Conservation (phyloP, 2,888 invertebrate species). For the Agrochola litura region DNA sequence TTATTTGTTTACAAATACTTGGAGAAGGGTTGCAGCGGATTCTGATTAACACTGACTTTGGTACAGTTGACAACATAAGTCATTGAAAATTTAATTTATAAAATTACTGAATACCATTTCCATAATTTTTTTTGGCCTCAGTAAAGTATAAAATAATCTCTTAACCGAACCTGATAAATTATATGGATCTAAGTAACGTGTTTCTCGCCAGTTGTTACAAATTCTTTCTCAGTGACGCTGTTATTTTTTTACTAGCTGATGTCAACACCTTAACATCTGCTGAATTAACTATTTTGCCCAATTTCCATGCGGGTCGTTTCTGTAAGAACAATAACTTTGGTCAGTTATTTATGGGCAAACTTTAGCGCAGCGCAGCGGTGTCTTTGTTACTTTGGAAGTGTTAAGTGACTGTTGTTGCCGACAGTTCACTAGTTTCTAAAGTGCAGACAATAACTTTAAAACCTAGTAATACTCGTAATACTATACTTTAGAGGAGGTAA, state of each 20-base stretch:
- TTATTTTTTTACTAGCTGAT: background rate
- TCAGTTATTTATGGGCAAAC: constrained; percentile 8
- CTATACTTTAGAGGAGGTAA: background rate
- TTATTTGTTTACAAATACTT: background rate
- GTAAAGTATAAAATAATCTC: background rate
- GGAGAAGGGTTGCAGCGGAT: background rate
- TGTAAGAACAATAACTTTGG: background rate
- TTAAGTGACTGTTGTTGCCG: background rate
- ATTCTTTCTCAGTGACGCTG: too few relatives aligned
- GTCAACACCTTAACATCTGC: background rate
- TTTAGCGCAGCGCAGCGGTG: background rate
- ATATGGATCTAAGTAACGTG: too few relatives aligned
- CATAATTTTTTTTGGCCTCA: background rate
- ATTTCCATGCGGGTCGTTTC: background rate
- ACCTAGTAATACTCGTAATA: background rate
- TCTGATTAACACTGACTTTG: background rate
- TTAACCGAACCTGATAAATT: background rate
- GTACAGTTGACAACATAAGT: background rate
- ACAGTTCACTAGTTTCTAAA: constrained; percentile 3
- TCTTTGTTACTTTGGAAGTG: constrained; percentile 1
- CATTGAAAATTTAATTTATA: background rate
- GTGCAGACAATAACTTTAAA: background rate
- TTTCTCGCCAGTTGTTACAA: background rate
- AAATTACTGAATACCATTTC: background rate
- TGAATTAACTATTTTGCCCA: background rate